Percentiles rank a stretch among this genome's conserved stretches.
These are phyloP conservation scores for Drosophila recens DNA, from an alignment of 2,888 invertebrate species.

Conservation along the genomic window DNA sequence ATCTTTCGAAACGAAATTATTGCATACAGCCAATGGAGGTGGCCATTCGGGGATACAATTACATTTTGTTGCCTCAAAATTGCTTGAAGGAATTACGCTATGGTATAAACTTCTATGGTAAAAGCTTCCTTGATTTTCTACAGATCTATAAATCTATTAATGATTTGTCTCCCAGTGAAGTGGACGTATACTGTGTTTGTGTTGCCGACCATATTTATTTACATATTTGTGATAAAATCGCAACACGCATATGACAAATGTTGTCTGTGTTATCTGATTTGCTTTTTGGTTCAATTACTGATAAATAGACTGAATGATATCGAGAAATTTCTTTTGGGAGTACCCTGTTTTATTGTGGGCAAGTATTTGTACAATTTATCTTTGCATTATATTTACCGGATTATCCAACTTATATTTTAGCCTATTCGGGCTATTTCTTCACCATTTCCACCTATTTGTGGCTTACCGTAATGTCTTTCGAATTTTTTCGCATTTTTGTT, in stretches of 20 bases:
- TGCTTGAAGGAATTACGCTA: not conserved
- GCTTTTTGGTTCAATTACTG: not conserved
- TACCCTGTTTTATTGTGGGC: not conserved
- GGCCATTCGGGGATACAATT: not conserved
- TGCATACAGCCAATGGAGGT: slow-evolving; percentile 1
- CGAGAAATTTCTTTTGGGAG: not conserved
- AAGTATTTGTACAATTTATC: not conserved
- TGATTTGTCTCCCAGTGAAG: too few species aligned
- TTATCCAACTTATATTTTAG: not conserved
- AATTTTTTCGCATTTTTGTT: not conserved
- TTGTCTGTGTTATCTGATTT: not conserved
- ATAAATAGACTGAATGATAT: not conserved
- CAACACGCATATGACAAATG: not conserved
- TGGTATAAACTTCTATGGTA: not conserved
- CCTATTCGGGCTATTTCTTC: slow-evolving; percentile 7
- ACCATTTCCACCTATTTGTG: too few species aligned
- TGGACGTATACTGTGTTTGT: not conserved
- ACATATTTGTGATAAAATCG: not conserved
- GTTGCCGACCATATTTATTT: not conserved
- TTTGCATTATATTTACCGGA: too few species aligned
- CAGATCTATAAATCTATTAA: too few species aligned
- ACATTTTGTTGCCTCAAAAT: not conserved
- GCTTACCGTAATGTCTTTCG: not conserved
- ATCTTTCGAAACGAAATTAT: not conserved
- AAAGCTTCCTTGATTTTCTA: too few species aligned